Percentiles rank a stretch among this genome's conserved stretches.
Conservation (phyloP, 2,113 vertebrate genomes). For the Crocuta crocuta region DNA sequence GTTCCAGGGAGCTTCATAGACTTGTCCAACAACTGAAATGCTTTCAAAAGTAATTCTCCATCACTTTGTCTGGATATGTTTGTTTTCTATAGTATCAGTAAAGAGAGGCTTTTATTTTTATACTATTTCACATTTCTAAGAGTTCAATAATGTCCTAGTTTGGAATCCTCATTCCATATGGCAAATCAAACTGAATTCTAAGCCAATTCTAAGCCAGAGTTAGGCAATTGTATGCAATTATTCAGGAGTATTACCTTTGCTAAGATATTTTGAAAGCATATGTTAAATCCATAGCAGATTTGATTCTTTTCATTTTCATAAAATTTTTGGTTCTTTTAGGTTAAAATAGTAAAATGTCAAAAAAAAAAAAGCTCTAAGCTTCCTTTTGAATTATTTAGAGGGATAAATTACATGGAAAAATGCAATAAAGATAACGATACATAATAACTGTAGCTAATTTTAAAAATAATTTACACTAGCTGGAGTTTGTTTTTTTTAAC, state of each 20-base stretch:
- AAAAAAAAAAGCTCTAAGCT: neutral
- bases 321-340: slow-evolving; percentile 29
- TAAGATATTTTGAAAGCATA: slow-evolving; percentile 28
- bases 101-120: slow-evolving; percentile 30
- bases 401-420: slow-evolving; percentile 18
- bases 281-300: neutral
- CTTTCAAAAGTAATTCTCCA: neutral
- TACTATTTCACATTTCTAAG: slow-evolving; percentile 28
- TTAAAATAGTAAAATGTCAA: neutral
- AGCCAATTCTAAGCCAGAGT: neutral
- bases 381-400: neutral
- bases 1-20: neutral
- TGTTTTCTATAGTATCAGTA: neutral
- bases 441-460: neutral
- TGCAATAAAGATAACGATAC: neutral
- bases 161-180: neutral
- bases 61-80: neutral
- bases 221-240: neutral
- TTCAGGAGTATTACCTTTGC: neutral
- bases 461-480: neutral
- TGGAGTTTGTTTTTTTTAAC: neutral
- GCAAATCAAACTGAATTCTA: neutral
- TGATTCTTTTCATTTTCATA: neutral
- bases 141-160: neutral
- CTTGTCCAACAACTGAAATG: neutral